These are phyloP conservation scores for Fukomys damarensis DNA, from an alignment of 2,113 vertebrate species.

Conservation along the genomic window DNA sequence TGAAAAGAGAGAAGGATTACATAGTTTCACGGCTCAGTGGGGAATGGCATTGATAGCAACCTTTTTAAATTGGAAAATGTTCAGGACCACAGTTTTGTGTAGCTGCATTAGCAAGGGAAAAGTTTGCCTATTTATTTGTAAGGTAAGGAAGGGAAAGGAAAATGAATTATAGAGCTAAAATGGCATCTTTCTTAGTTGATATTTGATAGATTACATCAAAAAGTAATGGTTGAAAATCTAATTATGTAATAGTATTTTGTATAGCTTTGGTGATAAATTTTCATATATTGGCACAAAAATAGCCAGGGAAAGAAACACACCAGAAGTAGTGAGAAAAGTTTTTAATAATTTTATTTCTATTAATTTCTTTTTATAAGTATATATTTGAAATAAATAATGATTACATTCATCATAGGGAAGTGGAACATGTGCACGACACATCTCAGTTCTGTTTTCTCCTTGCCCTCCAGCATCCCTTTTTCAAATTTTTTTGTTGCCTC, in stretches of 20 bases:
- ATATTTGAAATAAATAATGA: no score
- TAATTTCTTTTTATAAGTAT: no score
- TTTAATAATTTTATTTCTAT: no score
- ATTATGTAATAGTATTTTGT: background rate
- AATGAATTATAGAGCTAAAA: background rate
- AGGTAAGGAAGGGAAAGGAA: background rate
- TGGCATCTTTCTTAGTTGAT: background rate
- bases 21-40: background rate
- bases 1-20: background rate
- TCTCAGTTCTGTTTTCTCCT: no score
- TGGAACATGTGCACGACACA: no score
- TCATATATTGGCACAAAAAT: background rate
- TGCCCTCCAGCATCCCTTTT: no score
- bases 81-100: background rate
- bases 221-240: background rate
- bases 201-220: background rate
- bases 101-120: background rate
- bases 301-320: no score
- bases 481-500: no score
- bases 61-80: background rate
- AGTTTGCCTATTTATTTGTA: background rate
- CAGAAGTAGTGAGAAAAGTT: no score
- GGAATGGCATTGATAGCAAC: background rate
- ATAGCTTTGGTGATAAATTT: background rate
- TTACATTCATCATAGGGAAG: no score